Base-by-base conservation (phyloP, 2,797 vertebrate species). In the Sebastes minor region DNA sequence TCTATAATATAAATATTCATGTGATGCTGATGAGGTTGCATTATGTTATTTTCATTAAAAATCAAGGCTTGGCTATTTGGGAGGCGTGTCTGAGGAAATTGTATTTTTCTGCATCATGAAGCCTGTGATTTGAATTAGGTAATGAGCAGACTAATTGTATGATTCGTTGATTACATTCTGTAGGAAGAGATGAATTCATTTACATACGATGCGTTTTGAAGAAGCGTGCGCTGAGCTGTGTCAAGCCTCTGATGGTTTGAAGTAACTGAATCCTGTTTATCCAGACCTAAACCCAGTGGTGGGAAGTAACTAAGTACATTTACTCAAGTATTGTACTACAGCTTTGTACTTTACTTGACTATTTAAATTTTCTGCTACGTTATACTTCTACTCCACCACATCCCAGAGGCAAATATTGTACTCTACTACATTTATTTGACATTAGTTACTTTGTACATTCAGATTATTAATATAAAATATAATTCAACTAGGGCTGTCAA, bases 1-100 rank as follows among this genome's bases (percentile, higher is more conserved):
- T 64, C n/a, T 53, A 3, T 5, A 6, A 57, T 53, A 27, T 70
- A 16, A 71, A 83, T 66, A 74, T 86, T 80, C 46, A 82, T 66
- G 46, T 10, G 6, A 8, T 38, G 56, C 30, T 57, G 57, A 75
- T 71, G 49, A 30, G 33, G 33, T 23, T 57, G 7, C 4, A 6
- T 80, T 25, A 14, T 67, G 23, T 32, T 80, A 11, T 71, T 60
- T 68, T 63, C 56, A 67, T 30, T 62, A 61, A 49, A 28, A 78
- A 52, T 49, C 18, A 0, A 42, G 27, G 25, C 14, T 32, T 52
- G 11, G 66, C 35, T 27, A 2, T 30, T 62, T 49, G 3, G 23
- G 20, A 62, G 61, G 60, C 60, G 32, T 65, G 55, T 75, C 25
- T 13, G 61, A 62, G 64, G 20, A 68, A 64, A 64, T 38, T 1